Evolutionary conservation across 2,797 vertebrate genomes (phyloP), one percentile per base, ranked within the genome.

Genomic region (Distichodus sexfasciatus): DNA sequence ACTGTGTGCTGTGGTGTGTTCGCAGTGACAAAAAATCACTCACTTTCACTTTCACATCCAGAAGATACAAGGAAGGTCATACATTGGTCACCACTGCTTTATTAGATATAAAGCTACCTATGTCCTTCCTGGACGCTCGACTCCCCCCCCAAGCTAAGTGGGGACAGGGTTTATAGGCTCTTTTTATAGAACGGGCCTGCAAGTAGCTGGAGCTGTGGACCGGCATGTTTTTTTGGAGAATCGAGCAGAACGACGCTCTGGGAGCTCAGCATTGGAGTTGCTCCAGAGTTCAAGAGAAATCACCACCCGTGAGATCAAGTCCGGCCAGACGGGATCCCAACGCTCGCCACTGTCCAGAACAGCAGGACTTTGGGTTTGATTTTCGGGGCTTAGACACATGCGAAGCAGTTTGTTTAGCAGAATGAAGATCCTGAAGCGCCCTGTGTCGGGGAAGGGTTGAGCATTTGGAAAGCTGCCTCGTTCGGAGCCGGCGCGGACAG

Each of bases 121-220:
- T n/a, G n/a, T n/a, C n/a, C n/a, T n/a, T n/a, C n/a, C n/a, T n/a
- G n/a, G n/a, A n/a, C n/a, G n/a, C n/a, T n/a, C n/a, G n/a, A n/a
- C 1, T 35, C 29, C 35, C 28, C n/a, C n/a, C n/a, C 28, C 50
- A 54, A 29, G 6, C n/a, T 3, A 8, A 54, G 50, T 19, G 9
- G 17, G 19, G 36, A 24, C n/a, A 8, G 17, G 14, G 78, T 80
- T 72, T 57, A 68, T 59, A 28, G 58, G 31, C 58, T 19, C 31
- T 35, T 62, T 76, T 80, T 80, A 29, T 66, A 77, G 71, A 66
- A 54, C 28, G 43, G 46, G 71, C 75, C 83, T 79, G 64, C 75
- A 68, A 76, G 75, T 55, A 0, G 15, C 51, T 67, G 75, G 80
- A 83, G 81, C 74, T 74, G 71, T 77, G 80, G 69, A 75, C n/a